Conservation (phyloP, 2,797 vertebrate species). For the Acanthurus lineatus region DNA sequence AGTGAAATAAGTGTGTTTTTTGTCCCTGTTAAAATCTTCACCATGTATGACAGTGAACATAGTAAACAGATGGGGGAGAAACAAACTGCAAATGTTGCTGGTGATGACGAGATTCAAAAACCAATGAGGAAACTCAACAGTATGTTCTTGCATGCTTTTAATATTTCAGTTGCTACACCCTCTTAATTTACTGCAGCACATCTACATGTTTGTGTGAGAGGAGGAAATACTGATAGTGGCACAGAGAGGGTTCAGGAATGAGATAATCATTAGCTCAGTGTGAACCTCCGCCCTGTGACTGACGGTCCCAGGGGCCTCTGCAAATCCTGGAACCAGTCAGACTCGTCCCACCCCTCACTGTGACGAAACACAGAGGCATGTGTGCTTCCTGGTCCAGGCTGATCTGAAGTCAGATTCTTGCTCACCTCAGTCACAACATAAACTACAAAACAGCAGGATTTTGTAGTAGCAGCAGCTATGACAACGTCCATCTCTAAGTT, state of each 20-base stretch:
- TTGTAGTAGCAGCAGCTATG: not conserved
- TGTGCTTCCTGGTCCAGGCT: slow-evolving; percentile 33
- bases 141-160: not conserved
- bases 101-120: not conserved
- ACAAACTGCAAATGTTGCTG: not conserved
- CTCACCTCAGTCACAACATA: slow-evolving; percentile 1
- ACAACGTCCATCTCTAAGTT: not conserved
- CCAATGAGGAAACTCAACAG: not conserved
- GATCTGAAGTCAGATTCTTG: slow-evolving; percentile 34
- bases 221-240: slow-evolving; percentile 51
- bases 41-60: slow-evolving; percentile 20
- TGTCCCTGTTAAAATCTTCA: slow-evolving; percentile 18
- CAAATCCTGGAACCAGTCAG: slow-evolving; percentile 66
- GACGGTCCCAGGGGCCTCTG: slow-evolving; percentile 68
- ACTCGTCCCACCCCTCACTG: slow-evolving; percentile 52
- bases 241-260: slow-evolving; percentile 60
- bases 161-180: not conserved
- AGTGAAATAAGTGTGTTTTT: slow-evolving; percentile 9
- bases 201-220: slow-evolving; percentile 44
- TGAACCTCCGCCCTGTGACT: slow-evolving; percentile 76
- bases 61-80: not conserved
- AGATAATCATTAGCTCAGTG: slow-evolving; percentile 77
- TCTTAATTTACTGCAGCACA: not conserved
- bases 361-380: slow-evolving; percentile 23
- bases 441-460: slow-evolving; percentile 9